These are phyloP conservation scores for Cephus spinipes DNA, from an alignment of 2,888 invertebrate species.

Conservation along the genomic window DNA sequence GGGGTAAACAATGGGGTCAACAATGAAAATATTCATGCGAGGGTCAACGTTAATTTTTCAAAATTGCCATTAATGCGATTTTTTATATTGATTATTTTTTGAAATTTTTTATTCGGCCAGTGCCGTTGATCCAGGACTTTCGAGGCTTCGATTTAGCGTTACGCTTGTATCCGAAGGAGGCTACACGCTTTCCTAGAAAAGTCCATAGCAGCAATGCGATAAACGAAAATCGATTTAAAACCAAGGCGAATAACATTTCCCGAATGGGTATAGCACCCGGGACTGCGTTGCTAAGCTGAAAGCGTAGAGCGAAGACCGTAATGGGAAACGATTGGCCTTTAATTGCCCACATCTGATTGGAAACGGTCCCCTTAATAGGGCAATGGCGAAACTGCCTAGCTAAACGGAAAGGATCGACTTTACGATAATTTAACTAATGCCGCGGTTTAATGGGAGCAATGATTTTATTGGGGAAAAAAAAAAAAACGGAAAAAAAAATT, in stretches of 20 bases:
- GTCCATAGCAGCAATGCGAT: neutral
- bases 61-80: neutral
- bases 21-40: neutral
- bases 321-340: constrained; percentile 45
- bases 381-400: constrained; percentile 9
- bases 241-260: constrained; percentile 27
- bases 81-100: neutral
- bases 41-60: neutral
- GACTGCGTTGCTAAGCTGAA: constrained; percentile 28
- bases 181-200: neutral
- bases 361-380: constrained; percentile 27
- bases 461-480: neutral
- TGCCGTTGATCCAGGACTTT: neutral
- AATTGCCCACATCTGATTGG: constrained; percentile 45
- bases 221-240: constrained; percentile 32
- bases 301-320: constrained; percentile 29
- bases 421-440: constrained; percentile 6
- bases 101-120: neutral
- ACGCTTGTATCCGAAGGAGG: neutral
- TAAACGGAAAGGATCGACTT: constrained; percentile 6
- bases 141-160: neutral
- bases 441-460: neutral
- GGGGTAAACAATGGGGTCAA: neutral
- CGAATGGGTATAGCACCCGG: constrained; percentile 7
- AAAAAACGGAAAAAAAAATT: neutral